phyloP scores from a whole-genome alignment of 2,797 vertebrate genomes.

The Micrastur ruficollis region DNA sequence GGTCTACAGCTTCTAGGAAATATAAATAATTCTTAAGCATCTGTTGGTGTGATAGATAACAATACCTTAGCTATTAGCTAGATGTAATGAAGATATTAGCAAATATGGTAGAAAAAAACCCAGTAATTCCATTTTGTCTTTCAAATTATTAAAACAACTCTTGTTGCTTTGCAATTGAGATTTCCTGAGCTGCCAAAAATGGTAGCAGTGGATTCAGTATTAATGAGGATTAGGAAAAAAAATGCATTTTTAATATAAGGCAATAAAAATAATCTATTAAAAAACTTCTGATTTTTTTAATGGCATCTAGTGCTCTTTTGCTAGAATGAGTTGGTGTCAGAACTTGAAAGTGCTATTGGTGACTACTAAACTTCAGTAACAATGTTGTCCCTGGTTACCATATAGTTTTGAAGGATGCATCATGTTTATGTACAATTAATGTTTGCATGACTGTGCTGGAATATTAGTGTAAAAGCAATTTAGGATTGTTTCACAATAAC shows the following conservation, averaged over 20 bases:
- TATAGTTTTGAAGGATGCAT: background rate
- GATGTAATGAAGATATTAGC: background rate
- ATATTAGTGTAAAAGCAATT: background rate
- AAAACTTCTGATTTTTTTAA: background rate
- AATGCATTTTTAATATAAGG: background rate
- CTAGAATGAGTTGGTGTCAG: background rate
- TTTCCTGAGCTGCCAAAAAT: background rate
- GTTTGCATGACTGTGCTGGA: background rate
- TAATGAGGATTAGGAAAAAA: rapidly evolving
- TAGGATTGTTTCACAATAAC: background rate
- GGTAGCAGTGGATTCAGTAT: background rate
- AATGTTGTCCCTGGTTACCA: background rate
- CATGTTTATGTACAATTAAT: background rate
- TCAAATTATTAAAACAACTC: background rate
- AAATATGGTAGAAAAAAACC: rapidly evolving
- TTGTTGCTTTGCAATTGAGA: background rate
- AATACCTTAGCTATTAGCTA: background rate
- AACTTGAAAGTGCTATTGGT: background rate
- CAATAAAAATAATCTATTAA: background rate
- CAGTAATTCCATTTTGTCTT: background rate
- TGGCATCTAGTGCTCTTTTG: rapidly evolving
- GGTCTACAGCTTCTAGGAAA: background rate
- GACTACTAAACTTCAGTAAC: background rate
- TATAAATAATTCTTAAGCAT: background rate
- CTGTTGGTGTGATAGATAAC: background rate